Base-by-base conservation (phyloP, 2,888 invertebrate species). In the Sycophila texana region DNA sequence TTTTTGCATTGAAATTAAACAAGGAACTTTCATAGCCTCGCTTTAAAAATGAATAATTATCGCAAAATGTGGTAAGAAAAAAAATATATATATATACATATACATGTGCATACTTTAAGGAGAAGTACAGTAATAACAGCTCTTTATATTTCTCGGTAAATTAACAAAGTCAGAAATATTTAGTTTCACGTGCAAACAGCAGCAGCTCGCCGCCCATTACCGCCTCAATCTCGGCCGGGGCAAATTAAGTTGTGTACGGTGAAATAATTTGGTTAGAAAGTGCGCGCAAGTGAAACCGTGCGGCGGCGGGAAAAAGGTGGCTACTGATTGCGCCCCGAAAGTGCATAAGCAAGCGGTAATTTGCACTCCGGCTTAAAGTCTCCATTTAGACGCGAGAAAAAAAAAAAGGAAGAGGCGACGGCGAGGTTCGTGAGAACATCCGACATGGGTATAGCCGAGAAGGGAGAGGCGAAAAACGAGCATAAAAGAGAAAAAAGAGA, bases 331-430 rank as follows among this genome's bases (percentile, higher is more conserved):
- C 61, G 14, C 61, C 4, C 63, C 61, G 18, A 65, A 74, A 77
- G 66, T 63, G 71, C 65, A 67, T 71, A 30, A 39, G 53, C 79
- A 47, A 65, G 61, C n/a, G 58, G 76, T 51, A 65, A 75, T 80
- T 80, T 73, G 63, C 63, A 73, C 61, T 26, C 60, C 16, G 53
- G 49, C 53, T 51, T 63, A 51, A 73, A 63, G 73, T 73, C 73
- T 73, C 73, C 73, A 73, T 73, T 73, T 73, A 53, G 63, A 39
- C 22, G 67, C 47, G 39, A 10, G 51, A 65, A 57, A n/a, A 55
- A 67, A 30, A 51, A 49, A 55, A 14, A 70, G 53, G 77, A 18
- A 65, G 20, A 76, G 22, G 57, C 30, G 39, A 39, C 12, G 3
- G n/a, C 61, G 12, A 63, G 47, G n/a, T 63, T 63, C 47, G 63